Evolutionary conservation across 92 coral and sea anemone species (phyloP), one percentile per base, ranked within the genome.

Genomic region (Epizoanthus rinbou): DNA sequence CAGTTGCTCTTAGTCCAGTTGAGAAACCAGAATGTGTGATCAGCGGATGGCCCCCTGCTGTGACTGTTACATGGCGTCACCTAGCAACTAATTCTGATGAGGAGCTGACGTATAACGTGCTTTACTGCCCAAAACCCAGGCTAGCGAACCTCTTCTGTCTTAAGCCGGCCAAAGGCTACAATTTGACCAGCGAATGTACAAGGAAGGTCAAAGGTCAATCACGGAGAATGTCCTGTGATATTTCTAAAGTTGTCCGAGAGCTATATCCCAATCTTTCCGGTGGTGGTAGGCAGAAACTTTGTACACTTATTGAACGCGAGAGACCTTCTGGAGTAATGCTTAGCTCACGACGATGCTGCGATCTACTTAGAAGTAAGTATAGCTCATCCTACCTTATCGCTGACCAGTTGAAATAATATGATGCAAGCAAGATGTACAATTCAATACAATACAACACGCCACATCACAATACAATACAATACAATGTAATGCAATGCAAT

Each of bases 1-100:
- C 28, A 74, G 80, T 16, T 5, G 80, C 23, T 23, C 11, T 74
- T 6, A 56, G 64, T 54, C 69, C 33, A n/a, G 13, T 76, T 19
- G 69, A 59, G 37, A 76, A 6, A 21, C 81, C 70, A 33, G 54
- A 60, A 59, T 76, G 81, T 22, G 33, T 59, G 69, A 54, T 76
- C 81, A 76, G 81, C 57, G 81, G 81, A n/a, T 76, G 81, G 81
- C 81, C 81, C 1, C 69, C 81, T 13, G 43, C 33, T 18, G 69
- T 68, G 41, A 57, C 33, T 41, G 1, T 76, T 22, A 76, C 69
- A 25, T 76, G 81, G 81, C 56, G 69, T 60, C 81, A 59, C 64
- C 47, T 19, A 54, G 69, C 25, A 76, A 13, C 45, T 0, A 59
- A 60, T 50, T 21, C 81, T 16, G 37, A 59, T n/a, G 41, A 76